A percentile compares a stretch with the other conserved stretches of the same genome.
Conservation (phyloP, 2,888 invertebrate species). For the Physocephala rufipes region DNA sequence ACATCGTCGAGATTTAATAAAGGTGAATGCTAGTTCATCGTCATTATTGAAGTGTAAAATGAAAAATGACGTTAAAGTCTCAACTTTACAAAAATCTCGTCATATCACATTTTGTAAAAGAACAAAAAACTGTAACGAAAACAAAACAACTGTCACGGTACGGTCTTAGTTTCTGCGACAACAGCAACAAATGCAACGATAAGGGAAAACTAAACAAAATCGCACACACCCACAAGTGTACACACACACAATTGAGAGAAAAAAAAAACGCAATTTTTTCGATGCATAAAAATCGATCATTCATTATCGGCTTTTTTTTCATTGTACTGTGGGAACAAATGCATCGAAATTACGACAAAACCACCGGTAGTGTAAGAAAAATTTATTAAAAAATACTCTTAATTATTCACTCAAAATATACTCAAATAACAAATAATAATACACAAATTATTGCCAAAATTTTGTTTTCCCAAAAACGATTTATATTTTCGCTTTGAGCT, state of each 20-base stretch:
- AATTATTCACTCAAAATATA: too few species aligned
- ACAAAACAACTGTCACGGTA: background rate
- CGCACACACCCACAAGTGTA: background rate
- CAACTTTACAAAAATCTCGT: constrained; percentile 52
- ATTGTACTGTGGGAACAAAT: background rate
- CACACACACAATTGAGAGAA: background rate
- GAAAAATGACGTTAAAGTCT: constrained; percentile 61
- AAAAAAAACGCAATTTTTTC: background rate
- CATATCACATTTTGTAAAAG: constrained; percentile 33
- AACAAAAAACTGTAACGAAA: background rate
- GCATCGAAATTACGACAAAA: too few species aligned
- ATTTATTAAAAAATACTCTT: too few species aligned
- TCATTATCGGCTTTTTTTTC: background rate
- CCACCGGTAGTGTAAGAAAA: too few species aligned
- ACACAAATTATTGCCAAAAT: too few species aligned
- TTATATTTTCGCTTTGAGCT: too few species aligned
- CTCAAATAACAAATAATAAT: too few species aligned
- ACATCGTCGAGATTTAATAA: background rate
- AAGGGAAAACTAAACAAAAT: background rate
- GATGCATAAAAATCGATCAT: constrained; percentile 6
- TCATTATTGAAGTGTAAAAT: constrained; percentile 63
- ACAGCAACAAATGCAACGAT: background rate
- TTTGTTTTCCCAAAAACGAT: too few species aligned
- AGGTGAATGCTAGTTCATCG: constrained; percentile 37
- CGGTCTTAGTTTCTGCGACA: background rate